Percentiles rank a stretch among this genome's conserved stretches.
phyloP scores from a whole-genome alignment of 92 coral and sea anemone genomes.

The Meandrina meandrites region DNA sequence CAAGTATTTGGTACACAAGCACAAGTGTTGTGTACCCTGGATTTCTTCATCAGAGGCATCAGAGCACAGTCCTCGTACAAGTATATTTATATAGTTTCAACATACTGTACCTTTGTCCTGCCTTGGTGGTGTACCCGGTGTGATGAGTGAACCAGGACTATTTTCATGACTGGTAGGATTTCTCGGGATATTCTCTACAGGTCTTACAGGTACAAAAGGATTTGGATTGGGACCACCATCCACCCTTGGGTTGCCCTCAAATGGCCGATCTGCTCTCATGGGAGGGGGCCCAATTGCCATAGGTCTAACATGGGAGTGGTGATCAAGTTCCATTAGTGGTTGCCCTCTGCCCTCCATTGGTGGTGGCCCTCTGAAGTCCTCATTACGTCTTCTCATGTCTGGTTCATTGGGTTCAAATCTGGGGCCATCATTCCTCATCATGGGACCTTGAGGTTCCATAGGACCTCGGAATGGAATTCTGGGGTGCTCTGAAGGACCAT shows the following conservation, averaged over 20 bases:
- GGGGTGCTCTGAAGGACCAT: constrained; percentile 47
- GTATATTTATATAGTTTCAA: background rate
- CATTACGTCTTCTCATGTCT: constrained; percentile 35
- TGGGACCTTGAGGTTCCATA: constrained; percentile 52
- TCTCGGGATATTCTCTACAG: background rate
- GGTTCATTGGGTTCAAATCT: constrained; percentile 39
- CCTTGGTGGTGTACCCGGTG: constrained; percentile 40
- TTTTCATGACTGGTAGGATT: background rate
- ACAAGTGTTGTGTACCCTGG: background rate
- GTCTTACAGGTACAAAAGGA: background rate
- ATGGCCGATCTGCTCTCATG: constrained; percentile 13
- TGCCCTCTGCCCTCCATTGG: constrained; percentile 53
- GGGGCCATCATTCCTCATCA: constrained; percentile 39
- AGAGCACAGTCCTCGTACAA: background rate
- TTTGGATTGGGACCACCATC: constrained; percentile 19
- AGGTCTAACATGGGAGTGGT: constrained; percentile 26
- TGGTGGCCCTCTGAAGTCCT: constrained; percentile 52
- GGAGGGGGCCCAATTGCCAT: constrained; percentile 26
- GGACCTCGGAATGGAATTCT: constrained; percentile 45
- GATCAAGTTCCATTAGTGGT: constrained; percentile 48
- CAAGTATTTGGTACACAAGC: too few relatives aligned
- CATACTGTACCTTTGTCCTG: constrained; percentile 13
- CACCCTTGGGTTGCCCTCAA: constrained; percentile 37
- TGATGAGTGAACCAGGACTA: background rate
- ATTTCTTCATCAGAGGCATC: background rate